Evolutionary conservation across 2,888 invertebrate species (phyloP), one percentile per base, ranked within the genome.

Genomic region (Encarsia formosa): DNA sequence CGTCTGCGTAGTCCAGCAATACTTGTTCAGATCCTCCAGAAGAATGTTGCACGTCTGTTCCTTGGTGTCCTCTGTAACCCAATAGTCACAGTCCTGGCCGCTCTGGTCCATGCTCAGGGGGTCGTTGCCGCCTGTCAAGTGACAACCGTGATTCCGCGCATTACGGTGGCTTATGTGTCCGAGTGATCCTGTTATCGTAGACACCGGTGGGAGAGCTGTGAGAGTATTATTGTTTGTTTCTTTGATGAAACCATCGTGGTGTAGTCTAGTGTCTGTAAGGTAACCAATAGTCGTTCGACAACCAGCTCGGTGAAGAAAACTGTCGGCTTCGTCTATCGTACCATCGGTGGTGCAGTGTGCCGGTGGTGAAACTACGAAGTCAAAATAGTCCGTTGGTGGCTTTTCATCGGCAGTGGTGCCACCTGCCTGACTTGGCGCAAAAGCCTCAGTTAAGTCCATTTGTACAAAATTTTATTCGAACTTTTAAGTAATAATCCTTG

Each of bases 341-440:
- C 63, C 64, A 31, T 64, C 63, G 32, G 65, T 59, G 4, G 67
- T 48, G 19, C 70, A 63, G 49, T 71, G 72, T 3, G 69, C 63
- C 2, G 66, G 67, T 4, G 88, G 87, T 40, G 88, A 86, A 47
- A 88, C 88, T 58, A 90, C 90, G 76, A 90, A 89, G 77, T 91
- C 90, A 77, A 91, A 91, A 79, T 90, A 90, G 78, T 90, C 90
- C 63, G 89, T 87, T 77, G 90, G 89, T 66, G 87, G 84, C 76
- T 90, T 80, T 78, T 90, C 89, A 76, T 88, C 68, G 35, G 63
- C 63, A 43, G 64, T 64, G 23, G 56, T 57, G 34, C 52, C 59
- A 38, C 62, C 61, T 4, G 40, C 43, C 44, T 55, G 55, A 24
- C 52, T 55, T 73, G 86, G 82, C 63, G 83, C 80, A 75, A 85